Conservation (phyloP, 2,113 vertebrate genomes). For the Balaeniceps rex region DNA sequence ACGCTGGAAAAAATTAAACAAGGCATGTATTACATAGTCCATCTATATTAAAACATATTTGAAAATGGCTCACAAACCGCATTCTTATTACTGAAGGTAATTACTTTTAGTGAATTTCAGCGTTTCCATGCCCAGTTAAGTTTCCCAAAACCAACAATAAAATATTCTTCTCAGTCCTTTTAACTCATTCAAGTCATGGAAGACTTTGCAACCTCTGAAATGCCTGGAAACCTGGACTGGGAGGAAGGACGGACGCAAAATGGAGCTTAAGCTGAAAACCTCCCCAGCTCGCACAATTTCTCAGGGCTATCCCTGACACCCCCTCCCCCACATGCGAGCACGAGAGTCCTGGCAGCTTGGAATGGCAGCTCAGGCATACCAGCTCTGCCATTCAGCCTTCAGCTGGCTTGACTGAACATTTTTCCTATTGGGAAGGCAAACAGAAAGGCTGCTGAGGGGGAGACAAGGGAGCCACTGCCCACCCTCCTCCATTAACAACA, state of each 20-base stretch:
- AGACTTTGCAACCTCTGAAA: not conserved
- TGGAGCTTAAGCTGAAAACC: not conserved
- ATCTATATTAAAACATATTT: not conserved
- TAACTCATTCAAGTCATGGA: not conserved
- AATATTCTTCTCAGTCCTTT: not conserved
- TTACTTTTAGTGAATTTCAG: not conserved
- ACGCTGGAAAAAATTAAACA: slow-evolving; percentile 70
- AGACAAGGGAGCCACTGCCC: not conserved
- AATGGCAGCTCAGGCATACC: not conserved
- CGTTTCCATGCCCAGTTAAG: not conserved
- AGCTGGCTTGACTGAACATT: not conserved
- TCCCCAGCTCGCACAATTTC: not conserved
- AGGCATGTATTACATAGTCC: not conserved
- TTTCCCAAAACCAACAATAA: not conserved
- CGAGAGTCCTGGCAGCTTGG: not conserved
- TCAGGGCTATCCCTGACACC: not conserved
- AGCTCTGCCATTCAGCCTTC: not conserved
- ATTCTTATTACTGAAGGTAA: not conserved
- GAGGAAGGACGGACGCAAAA: not conserved
- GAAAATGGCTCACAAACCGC: not conserved
- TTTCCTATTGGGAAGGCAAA: not conserved
- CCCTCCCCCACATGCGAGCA: not conserved
- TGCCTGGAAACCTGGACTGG: not conserved
- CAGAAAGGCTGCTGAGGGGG: not conserved
- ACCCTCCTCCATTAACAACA: not conserved